Percentiles rank a stretch among this genome's conserved stretches.
phyloP scores from a whole-genome alignment of 2,797 vertebrate species.

The Microctenopoma lineatum region DNA sequence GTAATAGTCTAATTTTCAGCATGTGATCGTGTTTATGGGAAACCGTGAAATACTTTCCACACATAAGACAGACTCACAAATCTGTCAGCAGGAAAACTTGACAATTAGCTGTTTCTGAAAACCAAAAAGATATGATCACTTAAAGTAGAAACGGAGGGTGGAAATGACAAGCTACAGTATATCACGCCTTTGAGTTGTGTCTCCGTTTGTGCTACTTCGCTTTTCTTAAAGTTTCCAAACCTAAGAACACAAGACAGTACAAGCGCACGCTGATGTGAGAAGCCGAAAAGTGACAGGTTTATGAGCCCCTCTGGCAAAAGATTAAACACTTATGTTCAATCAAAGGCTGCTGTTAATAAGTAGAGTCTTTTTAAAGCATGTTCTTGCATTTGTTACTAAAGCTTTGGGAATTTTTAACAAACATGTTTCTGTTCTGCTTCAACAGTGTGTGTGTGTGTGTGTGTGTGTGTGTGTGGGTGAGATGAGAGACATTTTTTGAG shows the following conservation, averaged over 20 bases:
- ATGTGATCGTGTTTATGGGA: constrained; percentile 30
- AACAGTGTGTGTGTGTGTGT: constrained; percentile 24
- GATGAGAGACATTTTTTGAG: constrained; percentile 45
- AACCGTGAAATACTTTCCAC: constrained; percentile 24
- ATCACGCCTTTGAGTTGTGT: constrained; percentile 52
- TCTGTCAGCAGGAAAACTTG: constrained; percentile 36
- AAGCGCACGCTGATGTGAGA: constrained; percentile 48
- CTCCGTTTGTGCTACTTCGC: constrained; percentile 46
- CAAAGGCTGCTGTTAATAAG: constrained; percentile 65
- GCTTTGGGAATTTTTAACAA: constrained; percentile 64
- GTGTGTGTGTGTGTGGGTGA: constrained; percentile 21
- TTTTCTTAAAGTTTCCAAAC: constrained; percentile 60
- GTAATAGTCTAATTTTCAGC: constrained; percentile 5
- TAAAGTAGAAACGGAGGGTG: constrained; percentile 56
- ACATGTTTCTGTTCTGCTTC: constrained; percentile 73
- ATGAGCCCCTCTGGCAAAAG: constrained; percentile 60
- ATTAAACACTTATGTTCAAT: constrained; percentile 62
- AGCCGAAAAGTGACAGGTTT: constrained; percentile 60
- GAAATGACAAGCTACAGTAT: constrained; percentile 49
- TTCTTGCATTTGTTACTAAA: constrained; percentile 49
- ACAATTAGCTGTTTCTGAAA: constrained; percentile 18
- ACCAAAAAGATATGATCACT: constrained; percentile 43
- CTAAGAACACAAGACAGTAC: constrained; percentile 48
- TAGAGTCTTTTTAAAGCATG: constrained; percentile 45
- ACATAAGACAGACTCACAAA: constrained; percentile 39